Conservation (phyloP, 2,888 invertebrate species). For the Toxonevra muliebris region DNA sequence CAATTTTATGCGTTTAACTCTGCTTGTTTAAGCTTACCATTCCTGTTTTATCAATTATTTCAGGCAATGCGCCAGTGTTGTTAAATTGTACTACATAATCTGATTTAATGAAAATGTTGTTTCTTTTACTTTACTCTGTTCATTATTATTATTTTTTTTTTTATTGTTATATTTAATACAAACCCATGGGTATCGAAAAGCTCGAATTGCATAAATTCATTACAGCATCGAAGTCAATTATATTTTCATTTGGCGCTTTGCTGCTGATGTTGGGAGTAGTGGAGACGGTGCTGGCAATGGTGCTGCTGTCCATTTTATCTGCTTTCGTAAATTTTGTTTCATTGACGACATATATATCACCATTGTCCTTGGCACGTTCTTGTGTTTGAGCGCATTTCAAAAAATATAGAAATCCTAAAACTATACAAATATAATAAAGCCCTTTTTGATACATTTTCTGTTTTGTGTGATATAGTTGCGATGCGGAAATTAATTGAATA, state of each 20-base stretch:
- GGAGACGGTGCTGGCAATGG: no score
- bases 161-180: conserved; percentile 44
- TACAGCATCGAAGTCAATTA: conserved; percentile 61
- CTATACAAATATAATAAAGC: neutral
- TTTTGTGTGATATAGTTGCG: no score
- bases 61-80: conserved; percentile 68
- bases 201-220: conserved; percentile 68
- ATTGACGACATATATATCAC: conserved; percentile 50
- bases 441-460: no score
- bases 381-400: neutral
- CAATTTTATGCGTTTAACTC: no score
- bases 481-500: no score
- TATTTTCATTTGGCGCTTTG: neutral
- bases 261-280: neutral
- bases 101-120: conserved; percentile 45
- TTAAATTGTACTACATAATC: conserved; percentile 67
- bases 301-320: conserved; percentile 25
- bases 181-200: conserved; percentile 68
- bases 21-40: conserved; percentile 67
- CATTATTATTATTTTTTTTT: neutral
- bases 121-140: no score
- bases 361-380: conserved; percentile 52
- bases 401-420: neutral
- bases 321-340: conserved; percentile 42
- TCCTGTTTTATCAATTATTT: conserved; percentile 69